Evolutionary conservation across 2,888 invertebrate species (phyloP).

Genomic region (Cryptus armator): DNA sequence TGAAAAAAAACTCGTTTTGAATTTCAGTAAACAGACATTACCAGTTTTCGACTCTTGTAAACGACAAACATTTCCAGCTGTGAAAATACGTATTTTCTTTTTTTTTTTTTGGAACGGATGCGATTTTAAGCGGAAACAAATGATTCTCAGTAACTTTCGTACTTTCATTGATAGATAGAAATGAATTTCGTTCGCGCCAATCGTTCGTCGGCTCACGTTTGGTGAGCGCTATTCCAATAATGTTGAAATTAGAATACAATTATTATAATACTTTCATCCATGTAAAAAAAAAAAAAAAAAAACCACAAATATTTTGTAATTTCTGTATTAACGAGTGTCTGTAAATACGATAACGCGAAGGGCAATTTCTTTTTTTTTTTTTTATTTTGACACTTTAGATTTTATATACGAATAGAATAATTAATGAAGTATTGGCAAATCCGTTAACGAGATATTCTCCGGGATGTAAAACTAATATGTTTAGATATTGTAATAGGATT

Average conservation of each 20-base stretch:
- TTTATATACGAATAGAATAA: slow-evolving; percentile 45
- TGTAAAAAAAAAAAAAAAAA: slow-evolving; percentile 55
- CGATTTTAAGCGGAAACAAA: slow-evolving; percentile 17
- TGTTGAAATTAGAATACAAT: slow-evolving; percentile 53
- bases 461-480: slow-evolving; percentile 36
- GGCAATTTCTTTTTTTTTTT: slow-evolving; percentile 52
- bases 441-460: slow-evolving; percentile 1
- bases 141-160: slow-evolving; percentile 25
- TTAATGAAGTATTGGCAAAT: slow-evolving; percentile 31
- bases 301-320: slow-evolving; percentile 56
- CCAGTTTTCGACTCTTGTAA: not conserved
- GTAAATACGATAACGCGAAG: slow-evolving; percentile 62
- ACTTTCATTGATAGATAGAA: slow-evolving; percentile 8
- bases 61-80: slow-evolving; percentile 11
- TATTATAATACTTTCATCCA: slow-evolving; percentile 48
- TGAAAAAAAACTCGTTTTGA: slow-evolving; percentile 5
- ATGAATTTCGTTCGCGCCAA: slow-evolving; percentile 39
- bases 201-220: slow-evolving; percentile 27
- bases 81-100: slow-evolving; percentile 27
- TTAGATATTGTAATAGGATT: slow-evolving; percentile 17
- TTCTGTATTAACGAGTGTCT: slow-evolving; percentile 51
- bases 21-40: slow-evolving; percentile 3
- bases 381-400: slow-evolving; percentile 53
- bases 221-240: slow-evolving; percentile 48
- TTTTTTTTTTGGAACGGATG: not conserved